A percentile compares a stretch with the other conserved stretches of the same genome.
Conservation (phyloP, 2,888 invertebrate species). For the Epirrhoe tristata region DNA sequence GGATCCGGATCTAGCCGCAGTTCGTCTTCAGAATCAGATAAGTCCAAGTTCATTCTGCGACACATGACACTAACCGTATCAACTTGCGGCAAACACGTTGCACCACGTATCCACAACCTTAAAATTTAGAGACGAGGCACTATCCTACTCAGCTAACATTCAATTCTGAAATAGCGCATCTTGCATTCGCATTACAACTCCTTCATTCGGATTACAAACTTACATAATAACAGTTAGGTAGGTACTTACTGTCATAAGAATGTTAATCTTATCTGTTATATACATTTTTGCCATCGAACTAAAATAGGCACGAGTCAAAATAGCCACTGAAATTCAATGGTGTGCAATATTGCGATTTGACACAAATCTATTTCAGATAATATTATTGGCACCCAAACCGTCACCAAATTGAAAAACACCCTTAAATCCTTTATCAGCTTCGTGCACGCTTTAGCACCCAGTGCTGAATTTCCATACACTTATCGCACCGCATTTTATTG, state of each 20-base stretch:
- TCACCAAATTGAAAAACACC: constrained; percentile 67
- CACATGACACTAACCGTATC: too few species aligned
- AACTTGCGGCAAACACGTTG: too few species aligned
- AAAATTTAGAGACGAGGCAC: too few species aligned
- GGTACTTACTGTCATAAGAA: too few species aligned
- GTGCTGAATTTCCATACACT: constrained; percentile 69
- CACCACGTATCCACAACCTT: too few species aligned
- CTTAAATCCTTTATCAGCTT: constrained; percentile 71
- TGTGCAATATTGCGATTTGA: constrained; percentile 38
- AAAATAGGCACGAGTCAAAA: constrained; percentile 35
- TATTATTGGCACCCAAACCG: constrained; percentile 59
- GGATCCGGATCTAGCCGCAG: too few species aligned
- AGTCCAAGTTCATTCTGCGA: too few species aligned
- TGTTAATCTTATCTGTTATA: neutral
- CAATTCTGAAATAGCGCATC: too few species aligned
- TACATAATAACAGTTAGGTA: neutral
- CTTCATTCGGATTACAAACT: too few species aligned
- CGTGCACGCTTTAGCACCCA: constrained; percentile 61
- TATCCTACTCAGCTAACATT: too few species aligned
- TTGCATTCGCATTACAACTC: too few species aligned
- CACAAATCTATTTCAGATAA: constrained; percentile 54
- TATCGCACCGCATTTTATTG: constrained; percentile 64
- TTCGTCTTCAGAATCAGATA: too few species aligned
- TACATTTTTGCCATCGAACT: constrained; percentile 9
- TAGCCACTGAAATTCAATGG: constrained; percentile 36